Base-by-base conservation (phyloP, 1,140 invertebrate species). In the Nebria ingens region DNA sequence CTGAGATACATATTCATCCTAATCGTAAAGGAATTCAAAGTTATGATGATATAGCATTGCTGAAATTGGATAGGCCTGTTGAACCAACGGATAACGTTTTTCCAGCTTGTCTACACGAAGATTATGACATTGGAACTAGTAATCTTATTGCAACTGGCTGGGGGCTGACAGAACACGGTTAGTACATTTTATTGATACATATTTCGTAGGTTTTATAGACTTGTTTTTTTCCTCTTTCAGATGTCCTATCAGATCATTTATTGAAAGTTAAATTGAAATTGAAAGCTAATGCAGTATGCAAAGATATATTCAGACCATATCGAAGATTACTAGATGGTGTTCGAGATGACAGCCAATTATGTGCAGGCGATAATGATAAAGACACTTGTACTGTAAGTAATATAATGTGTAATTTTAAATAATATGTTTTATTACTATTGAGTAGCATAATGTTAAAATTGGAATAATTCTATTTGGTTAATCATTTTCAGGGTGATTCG, bases 401-500 rank as follows among this genome's bases (percentile, higher is more conserved):
- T 9, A 34, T 34, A 34, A 9, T 34, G 9, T 34, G 9, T n/a
- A 9, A 34, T 34, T 58, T 53, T 55, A n/a, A n/a, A n/a, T n/a
- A n/a, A n/a, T n/a, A n/a, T n/a, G n/a, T n/a, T n/a, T n/a, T n/a
- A n/a, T n/a, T n/a, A n/a, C n/a, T n/a, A n/a, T n/a, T n/a, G n/a
- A n/a, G n/a, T n/a, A n/a, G n/a, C 40, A 23, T 3, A 49, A 55
- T 20, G 1, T 12, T 6, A 52, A 50, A 2, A 52, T 21, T 19
- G 54, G 42, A 17, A 55, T 58, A 51, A 57, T 53, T 19, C 20
- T 58, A 19, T 21, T 21, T 23, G 54, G 67, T 84, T 59, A 69
- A 80, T 19, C 71, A 82, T 1, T 70, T 70, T 29, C 64, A 87
- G 82, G 84, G 86, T 19, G 86, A 90, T 66, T 88, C 84, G 17